These are phyloP conservation scores for Malacosoma neustria DNA, from an alignment of 2,888 invertebrate genomes.

Conservation along the genomic window DNA sequence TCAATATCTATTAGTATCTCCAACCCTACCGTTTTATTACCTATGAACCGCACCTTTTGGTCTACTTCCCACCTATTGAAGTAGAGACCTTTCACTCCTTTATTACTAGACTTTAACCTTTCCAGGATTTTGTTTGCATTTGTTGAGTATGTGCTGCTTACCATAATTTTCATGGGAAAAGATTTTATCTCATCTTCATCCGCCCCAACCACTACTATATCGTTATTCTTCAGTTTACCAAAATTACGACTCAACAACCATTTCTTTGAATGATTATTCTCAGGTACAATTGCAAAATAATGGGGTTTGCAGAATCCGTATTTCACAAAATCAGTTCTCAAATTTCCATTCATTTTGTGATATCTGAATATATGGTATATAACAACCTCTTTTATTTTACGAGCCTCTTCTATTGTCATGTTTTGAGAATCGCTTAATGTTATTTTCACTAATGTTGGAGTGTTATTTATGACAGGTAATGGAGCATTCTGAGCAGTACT, in stretches of 20 bases:
- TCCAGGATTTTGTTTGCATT: slow-evolving; percentile 24
- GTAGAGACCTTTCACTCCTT: slow-evolving; percentile 45
- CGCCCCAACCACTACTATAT: slow-evolving; percentile 32
- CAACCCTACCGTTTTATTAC: slow-evolving; percentile 11
- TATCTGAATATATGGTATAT: slow-evolving; percentile 47
- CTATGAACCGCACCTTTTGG: background rate
- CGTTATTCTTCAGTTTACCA: slow-evolving; percentile 32
- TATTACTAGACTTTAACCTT: slow-evolving; percentile 38
- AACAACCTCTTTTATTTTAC: slow-evolving; percentile 49
- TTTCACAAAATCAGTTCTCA: slow-evolving; percentile 45
- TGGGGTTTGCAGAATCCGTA: slow-evolving; percentile 46
- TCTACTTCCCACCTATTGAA: slow-evolving; percentile 42
- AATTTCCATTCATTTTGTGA: slow-evolving; percentile 27
- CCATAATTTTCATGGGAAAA: slow-evolving; percentile 28
- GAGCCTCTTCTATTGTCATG: slow-evolving; percentile 29
- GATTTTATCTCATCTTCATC: slow-evolving; percentile 30
- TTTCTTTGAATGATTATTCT: slow-evolving; percentile 40
- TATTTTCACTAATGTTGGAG: slow-evolving; percentile 36
- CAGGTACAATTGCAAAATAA: slow-evolving; percentile 44
- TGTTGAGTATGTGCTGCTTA: slow-evolving; percentile 14
- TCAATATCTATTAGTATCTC: slow-evolving; percentile 47
- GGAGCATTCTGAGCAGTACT: slow-evolving; percentile 25
- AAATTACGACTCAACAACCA: slow-evolving; percentile 44
- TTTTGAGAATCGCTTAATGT: slow-evolving; percentile 38
- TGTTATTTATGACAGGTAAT: slow-evolving; percentile 39